Percentiles rank a stretch among this genome's conserved stretches.
Conservation (phyloP, 2,888 invertebrate genomes). For the Tiliacea citrago region DNA sequence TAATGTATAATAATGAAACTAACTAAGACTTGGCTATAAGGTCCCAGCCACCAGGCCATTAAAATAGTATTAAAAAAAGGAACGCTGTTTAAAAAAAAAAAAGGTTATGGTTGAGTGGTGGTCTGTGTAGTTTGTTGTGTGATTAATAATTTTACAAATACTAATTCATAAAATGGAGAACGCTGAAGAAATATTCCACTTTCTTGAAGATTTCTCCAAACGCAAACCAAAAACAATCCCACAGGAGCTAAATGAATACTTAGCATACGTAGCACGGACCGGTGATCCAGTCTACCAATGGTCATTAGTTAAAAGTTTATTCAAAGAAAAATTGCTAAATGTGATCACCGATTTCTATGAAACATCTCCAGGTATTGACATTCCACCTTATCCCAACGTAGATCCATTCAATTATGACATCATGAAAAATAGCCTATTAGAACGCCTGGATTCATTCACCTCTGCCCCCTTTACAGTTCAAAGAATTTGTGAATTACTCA, state of each 20-base stretch:
- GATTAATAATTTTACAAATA: constrained; percentile 35
- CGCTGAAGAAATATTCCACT: constrained; percentile 95
- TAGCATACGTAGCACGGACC: constrained; percentile 97
- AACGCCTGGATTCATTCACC: constrained; percentile 95
- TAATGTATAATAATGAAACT: no score
- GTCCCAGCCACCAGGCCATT: no score
- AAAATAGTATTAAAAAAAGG: no score
- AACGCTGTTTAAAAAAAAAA: constrained; percentile 8
- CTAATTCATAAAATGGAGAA: constrained; percentile 92
- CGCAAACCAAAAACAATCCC: constrained; percentile 95
- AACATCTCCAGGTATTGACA: constrained; percentile 94
- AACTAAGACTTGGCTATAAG: no score
- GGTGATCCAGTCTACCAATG: constrained; percentile 98
- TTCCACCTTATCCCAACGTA: constrained; percentile 97
- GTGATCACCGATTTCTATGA: constrained; percentile 97
- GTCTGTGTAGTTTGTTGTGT: constrained; percentile 55
- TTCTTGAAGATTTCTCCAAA: constrained; percentile 96
- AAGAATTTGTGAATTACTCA: constrained; percentile 97
- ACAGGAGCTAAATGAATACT: constrained; percentile 96
- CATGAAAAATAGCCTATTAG: constrained; percentile 95
- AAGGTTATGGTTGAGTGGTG: constrained; percentile 43
- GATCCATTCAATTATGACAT: constrained; percentile 97
- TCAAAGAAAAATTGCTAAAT: constrained; percentile 96
- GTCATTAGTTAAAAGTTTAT: constrained; percentile 96
- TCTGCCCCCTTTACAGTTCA: constrained; percentile 99